These are phyloP conservation scores for Chrysochloris asiatica DNA, from an alignment of 2,113 vertebrate genomes.

Conservation along the genomic window DNA sequence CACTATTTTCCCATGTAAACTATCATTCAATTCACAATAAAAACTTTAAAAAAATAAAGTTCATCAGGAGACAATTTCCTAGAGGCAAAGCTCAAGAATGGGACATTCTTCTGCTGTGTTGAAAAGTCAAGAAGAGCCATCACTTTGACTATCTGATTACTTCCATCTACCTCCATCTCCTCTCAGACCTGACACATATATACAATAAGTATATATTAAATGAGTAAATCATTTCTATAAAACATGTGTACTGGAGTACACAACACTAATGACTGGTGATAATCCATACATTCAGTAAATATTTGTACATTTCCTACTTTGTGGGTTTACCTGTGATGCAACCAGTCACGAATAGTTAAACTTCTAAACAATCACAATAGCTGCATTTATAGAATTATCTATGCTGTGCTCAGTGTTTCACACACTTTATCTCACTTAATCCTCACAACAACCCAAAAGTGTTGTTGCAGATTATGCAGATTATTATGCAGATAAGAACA, in stretches of 20 bases:
- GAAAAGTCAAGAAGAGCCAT: not conserved
- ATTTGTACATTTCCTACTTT: not conserved
- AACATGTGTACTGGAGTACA: not conserved
- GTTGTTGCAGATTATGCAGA: too few relatives aligned
- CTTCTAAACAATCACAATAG: not conserved
- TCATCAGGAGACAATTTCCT: not conserved
- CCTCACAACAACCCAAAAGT: not conserved
- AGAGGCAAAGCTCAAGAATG: not conserved
- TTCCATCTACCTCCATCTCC: fast-evolving
- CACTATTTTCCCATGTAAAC: too few relatives aligned
- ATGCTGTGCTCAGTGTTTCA: not conserved
- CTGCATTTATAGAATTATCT: not conserved
- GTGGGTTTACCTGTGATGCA: not conserved
- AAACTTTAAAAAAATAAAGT: too few relatives aligned
- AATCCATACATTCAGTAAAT: not conserved
- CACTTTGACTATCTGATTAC: not conserved
- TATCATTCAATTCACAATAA: too few relatives aligned
- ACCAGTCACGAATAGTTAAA: not conserved
- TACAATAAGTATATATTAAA: not conserved
- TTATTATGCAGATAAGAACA: slow-evolving; percentile 17
- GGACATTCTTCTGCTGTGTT: not conserved
- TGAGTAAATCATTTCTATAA: not conserved
- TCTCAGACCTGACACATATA: not conserved
- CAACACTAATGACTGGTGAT: not conserved
- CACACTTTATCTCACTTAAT: not conserved